Evolutionary conservation across 2,113 vertebrate genomes (phyloP).

Genomic region (Ceratotherium simum): DNA sequence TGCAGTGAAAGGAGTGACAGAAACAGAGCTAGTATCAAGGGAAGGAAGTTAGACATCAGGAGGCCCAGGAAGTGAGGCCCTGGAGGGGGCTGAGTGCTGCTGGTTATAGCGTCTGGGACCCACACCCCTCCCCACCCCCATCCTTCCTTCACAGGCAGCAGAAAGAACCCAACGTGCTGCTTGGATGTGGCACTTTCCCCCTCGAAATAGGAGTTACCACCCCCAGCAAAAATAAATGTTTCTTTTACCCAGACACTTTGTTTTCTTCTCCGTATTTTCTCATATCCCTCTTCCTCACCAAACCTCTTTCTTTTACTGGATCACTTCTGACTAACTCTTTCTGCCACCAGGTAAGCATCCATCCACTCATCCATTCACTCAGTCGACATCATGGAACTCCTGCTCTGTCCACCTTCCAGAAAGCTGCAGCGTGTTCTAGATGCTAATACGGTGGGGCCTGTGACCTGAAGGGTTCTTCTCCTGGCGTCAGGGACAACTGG

Average conservation of each 20-base stretch:
- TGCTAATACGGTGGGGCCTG: background rate
- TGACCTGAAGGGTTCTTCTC: background rate
- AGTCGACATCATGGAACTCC: background rate
- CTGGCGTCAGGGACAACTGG: background rate
- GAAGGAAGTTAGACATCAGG: background rate
- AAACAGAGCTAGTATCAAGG: background rate
- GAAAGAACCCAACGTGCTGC: background rate
- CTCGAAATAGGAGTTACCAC: background rate
- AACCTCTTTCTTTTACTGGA: background rate
- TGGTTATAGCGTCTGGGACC: background rate
- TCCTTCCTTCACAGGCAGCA: background rate
- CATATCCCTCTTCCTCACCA: background rate
- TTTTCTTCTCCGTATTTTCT: background rate
- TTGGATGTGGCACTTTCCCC: background rate
- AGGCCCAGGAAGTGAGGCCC: background rate
- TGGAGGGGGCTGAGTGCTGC: background rate
- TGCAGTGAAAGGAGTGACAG: too few species aligned
- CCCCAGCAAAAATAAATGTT: background rate
- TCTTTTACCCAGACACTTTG: background rate
- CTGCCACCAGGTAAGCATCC: background rate
- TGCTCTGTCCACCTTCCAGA: background rate
- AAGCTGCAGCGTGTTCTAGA: background rate
- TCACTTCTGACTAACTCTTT: background rate
- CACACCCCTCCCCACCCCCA: accelerated
- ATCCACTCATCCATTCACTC: background rate